phyloP scores from a whole-genome alignment of 1,140 invertebrate genomes.

The Drosophila pseudoananassae region DNA sequence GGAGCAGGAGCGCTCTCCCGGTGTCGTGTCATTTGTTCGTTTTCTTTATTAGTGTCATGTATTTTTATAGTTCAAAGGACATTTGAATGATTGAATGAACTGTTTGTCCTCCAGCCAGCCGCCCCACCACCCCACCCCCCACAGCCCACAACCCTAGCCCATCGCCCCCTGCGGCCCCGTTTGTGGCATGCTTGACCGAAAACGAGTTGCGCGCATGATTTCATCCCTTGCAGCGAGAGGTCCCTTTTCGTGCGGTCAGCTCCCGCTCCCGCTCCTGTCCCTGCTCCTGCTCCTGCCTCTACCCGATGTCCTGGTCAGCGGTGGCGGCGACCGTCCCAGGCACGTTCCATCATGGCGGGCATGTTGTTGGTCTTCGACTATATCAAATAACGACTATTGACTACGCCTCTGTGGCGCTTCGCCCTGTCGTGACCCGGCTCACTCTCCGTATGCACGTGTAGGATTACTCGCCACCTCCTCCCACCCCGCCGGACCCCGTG shows the following conservation, averaged over 20 bases:
- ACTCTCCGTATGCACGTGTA: slow-evolving; percentile 63
- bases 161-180: slow-evolving; percentile 1
- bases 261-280: slow-evolving; percentile 28
- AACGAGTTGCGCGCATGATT: slow-evolving; percentile 83
- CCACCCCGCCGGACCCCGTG: slow-evolving; percentile 20
- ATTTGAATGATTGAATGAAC: slow-evolving; percentile 84
- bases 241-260: slow-evolving; percentile 73
- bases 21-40: slow-evolving; percentile 83
- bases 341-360: slow-evolving; percentile 78
- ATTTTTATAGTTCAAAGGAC: slow-evolving; percentile 84
- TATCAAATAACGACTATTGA: slow-evolving; percentile 83
- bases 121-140: not conserved
- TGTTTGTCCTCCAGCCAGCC: slow-evolving; percentile 44
- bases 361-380: slow-evolving; percentile 76
- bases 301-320: slow-evolving; percentile 66
- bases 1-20: slow-evolving; percentile 16
- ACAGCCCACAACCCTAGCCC: not conserved
- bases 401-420: slow-evolving; percentile 61
- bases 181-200: slow-evolving; percentile 54
- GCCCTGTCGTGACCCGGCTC: slow-evolving; percentile 42
- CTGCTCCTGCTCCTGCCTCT: slow-evolving; percentile 9
- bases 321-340: slow-evolving; percentile 52
- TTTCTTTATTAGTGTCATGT: slow-evolving; percentile 84
- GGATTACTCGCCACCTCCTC: slow-evolving; percentile 60
- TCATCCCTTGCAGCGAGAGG: slow-evolving; percentile 78